These are phyloP conservation scores for Dermochelys coriacea DNA, from an alignment of 2,797 vertebrate species.

Conservation along the genomic window DNA sequence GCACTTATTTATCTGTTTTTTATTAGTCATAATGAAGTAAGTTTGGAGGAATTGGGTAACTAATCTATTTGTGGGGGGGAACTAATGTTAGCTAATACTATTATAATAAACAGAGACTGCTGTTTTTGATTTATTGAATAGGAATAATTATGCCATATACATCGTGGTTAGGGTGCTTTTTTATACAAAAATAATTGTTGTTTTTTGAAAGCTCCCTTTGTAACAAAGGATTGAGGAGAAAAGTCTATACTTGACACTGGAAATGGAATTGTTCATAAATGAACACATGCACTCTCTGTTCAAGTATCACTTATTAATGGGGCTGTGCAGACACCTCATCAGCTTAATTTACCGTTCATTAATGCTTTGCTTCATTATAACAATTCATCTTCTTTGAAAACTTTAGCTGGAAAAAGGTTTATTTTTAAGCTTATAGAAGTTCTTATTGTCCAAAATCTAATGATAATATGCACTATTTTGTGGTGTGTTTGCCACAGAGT, in stretches of 20 bases:
- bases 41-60: slow-evolving; percentile 55
- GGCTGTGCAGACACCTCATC: not conserved
- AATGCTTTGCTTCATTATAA: not conserved
- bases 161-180: not conserved
- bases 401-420: not conserved
- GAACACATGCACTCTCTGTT: not conserved
- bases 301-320: not conserved
- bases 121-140: slow-evolving; percentile 59
- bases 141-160: slow-evolving; percentile 33
- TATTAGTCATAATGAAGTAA: slow-evolving; percentile 62
- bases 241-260: not conserved
- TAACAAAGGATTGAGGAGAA: not conserved
- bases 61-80: slow-evolving; percentile 46
- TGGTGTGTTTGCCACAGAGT: not conserved
- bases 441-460: not conserved
- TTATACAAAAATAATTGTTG: not conserved
- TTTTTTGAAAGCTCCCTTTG: not conserved
- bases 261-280: slow-evolving; percentile 16
- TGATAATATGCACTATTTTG: not conserved
- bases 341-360: not conserved
- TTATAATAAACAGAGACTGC: slow-evolving; percentile 55
- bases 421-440: not conserved
- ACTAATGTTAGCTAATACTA: slow-evolving; percentile 43
- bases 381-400: not conserved
- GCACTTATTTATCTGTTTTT: slow-evolving; percentile 54